A percentile compares a stretch with the other conserved stretches of the same genome.
Conservation (phyloP, 1,140 invertebrate genomes). For the Drosophila seguyi region DNA sequence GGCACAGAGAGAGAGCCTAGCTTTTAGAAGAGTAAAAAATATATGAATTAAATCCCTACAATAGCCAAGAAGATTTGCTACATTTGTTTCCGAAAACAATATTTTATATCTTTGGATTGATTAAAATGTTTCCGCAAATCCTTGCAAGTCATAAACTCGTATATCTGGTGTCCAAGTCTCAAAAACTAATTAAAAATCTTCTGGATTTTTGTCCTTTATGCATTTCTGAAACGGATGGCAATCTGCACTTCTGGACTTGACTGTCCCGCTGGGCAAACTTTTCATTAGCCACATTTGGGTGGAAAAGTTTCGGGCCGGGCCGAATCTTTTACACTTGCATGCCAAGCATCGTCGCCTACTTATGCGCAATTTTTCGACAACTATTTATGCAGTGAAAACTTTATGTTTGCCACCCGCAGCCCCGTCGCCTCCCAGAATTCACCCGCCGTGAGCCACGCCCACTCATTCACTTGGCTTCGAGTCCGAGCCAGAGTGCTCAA, state of each 20-base stretch:
- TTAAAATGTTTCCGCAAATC: constrained; percentile 3
- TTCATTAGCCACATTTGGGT: constrained; percentile 64
- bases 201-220: constrained; percentile 48
- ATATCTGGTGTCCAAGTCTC: constrained; percentile 3
- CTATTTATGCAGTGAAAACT: constrained; percentile 69
- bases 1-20: no score
- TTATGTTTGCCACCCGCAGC: constrained; percentile 52
- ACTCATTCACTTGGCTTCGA: constrained; percentile 46
- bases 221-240: constrained; percentile 32
- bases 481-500: constrained; percentile 64
- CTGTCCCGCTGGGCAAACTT: constrained; percentile 50
- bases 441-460: constrained; percentile 18
- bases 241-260: constrained; percentile 34
- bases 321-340: constrained; percentile 77
- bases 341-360: constrained; percentile 69
- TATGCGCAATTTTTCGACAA: constrained; percentile 73
- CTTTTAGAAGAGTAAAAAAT: no score
- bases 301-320: constrained; percentile 42
- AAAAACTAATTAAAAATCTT: constrained; percentile 61
- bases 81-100: neutral
- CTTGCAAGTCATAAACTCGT: constrained; percentile 5
- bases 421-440: no score
- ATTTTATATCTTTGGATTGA: constrained; percentile 12
- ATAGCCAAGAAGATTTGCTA: neutral
- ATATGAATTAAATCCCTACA: neutral